Conservation (phyloP, 2,797 vertebrate species). For the Cygnus olor region DNA sequence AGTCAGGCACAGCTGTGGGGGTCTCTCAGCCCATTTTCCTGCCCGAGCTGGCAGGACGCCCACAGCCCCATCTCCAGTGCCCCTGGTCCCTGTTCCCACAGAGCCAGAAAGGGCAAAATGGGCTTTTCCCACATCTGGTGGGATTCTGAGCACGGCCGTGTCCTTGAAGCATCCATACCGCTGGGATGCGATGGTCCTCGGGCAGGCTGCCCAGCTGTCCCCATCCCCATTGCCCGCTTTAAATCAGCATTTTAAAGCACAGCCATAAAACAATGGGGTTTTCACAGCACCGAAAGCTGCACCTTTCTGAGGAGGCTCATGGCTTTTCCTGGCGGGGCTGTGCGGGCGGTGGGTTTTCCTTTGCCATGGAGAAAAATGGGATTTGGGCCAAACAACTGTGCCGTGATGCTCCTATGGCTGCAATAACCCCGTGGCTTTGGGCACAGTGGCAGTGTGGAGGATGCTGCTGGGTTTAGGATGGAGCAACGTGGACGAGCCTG, state of each 20-base stretch:
- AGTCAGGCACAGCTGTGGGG: neutral
- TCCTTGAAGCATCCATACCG: neutral
- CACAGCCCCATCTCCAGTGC: too few relatives aligned
- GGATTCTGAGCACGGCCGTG: neutral
- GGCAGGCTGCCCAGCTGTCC: rapidly evolving
- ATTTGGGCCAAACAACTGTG: too few relatives aligned
- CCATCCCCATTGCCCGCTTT: neutral
- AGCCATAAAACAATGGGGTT: neutral
- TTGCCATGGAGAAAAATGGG: too few relatives aligned
- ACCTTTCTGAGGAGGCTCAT: neutral
- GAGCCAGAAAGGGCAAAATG: rapidly evolving
- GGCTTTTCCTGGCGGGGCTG: neutral
- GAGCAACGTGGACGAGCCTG: rapidly evolving
- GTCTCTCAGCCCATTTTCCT: neutral
- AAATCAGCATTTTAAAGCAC: neutral
- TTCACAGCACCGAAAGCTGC: neutral
- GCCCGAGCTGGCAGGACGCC: too few relatives aligned
- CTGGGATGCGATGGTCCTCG: neutral
- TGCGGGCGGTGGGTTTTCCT: too few relatives aligned
- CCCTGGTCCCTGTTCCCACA: too few relatives aligned
- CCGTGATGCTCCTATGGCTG: too few relatives aligned
- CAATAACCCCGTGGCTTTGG: too few relatives aligned
- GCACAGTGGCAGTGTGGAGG: neutral
- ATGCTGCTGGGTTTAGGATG: neutral
- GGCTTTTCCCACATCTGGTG: neutral